Conservation (phyloP, 2,113 vertebrate genomes). For the Neotoma lepida region DNA sequence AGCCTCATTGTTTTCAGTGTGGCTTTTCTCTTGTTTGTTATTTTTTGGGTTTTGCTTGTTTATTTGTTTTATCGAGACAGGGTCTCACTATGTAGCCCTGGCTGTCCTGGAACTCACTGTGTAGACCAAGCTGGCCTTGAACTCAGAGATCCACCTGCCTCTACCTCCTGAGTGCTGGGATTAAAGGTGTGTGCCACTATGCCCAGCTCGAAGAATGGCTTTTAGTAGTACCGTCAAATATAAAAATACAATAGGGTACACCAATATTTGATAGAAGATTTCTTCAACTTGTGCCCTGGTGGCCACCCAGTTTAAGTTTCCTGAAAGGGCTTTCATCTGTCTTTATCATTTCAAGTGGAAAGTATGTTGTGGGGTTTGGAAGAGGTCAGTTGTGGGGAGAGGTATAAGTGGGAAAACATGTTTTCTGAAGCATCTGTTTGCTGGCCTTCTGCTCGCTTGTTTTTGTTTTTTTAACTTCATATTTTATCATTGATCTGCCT, state of each 20-base stretch:
- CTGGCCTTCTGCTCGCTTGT: not conserved
- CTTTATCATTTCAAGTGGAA: conserved; percentile 55
- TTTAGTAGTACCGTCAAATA: conserved; percentile 43
- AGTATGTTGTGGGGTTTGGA: conserved; percentile 44
- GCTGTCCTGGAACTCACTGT: not conserved
- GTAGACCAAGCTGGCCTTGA: not conserved
- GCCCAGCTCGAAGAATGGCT: conserved; percentile 23
- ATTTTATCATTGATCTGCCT: conserved; percentile 45
- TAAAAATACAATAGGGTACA: not conserved
- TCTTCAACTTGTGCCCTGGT: not conserved
- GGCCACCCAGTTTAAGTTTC: conserved; percentile 50
- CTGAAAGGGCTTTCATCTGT: conserved; percentile 57
- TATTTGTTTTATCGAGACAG: conserved; percentile 4
- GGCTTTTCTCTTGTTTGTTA: not conserved
- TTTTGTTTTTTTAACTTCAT: conserved; percentile 17
- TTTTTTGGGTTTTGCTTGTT: not conserved
- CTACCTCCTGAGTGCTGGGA: not conserved
- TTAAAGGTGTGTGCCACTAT: not conserved
- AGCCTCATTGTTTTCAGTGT: conserved; percentile 26
- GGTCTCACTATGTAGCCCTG: not conserved
- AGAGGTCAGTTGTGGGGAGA: not conserved
- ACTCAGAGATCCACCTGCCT: not conserved
- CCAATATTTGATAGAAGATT: conserved; percentile 49
- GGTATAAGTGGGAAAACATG: not conserved
- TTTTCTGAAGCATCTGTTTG: conserved; percentile 36